Base-by-base conservation (phyloP, 2,797 vertebrate species). In the Enoplosus armatus region DNA sequence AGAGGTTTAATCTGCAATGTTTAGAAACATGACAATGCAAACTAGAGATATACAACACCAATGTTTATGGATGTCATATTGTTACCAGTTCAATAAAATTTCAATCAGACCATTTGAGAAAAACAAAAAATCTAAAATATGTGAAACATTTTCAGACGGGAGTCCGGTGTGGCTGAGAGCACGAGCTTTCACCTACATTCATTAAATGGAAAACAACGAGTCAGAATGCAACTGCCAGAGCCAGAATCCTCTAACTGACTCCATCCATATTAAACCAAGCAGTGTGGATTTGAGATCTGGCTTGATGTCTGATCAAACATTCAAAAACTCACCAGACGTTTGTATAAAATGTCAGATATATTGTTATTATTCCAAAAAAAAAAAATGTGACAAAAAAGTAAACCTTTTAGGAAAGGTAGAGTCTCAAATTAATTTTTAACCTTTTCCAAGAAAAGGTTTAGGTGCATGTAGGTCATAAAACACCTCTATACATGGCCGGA, bases 401-500 rank as follows among this genome's bases (percentile, higher is more conserved):
- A 45, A 33, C 8, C 75, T 35, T 45, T 26, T 7, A 2, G 1
- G 41, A 63, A 53, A 37, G 8, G 41, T 5, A 5, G 15, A 55
- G 64, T 53, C 26, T 56, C 5, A 47, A 61, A 39, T n/a, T 29
- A 47, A 41, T 60, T 75, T 78, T 70, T 79, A 79, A 90, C 86
- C 86, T 83, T 84, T 85, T 75, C 62, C 20, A 22, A 47, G 27
- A 54, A 75, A 79, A 54, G 43, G 27, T 87, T 83, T 41, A 18
- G 67, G 8, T 35, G 26, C 51, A 53, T 41, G 26, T 58, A 50
- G 54, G 73, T 53, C 39, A 51, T 41, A 26, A 74, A 77, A 71
- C 61, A 65, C 29, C n/a, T 33, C 14, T 20, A 56, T 41, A 72
- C 37, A 1, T 59, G 69, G 56, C 0, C 0, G 14, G 24, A 89